These are phyloP conservation scores for Ormia ochracea DNA, from an alignment of 2,888 invertebrate species.

Conservation along the genomic window DNA sequence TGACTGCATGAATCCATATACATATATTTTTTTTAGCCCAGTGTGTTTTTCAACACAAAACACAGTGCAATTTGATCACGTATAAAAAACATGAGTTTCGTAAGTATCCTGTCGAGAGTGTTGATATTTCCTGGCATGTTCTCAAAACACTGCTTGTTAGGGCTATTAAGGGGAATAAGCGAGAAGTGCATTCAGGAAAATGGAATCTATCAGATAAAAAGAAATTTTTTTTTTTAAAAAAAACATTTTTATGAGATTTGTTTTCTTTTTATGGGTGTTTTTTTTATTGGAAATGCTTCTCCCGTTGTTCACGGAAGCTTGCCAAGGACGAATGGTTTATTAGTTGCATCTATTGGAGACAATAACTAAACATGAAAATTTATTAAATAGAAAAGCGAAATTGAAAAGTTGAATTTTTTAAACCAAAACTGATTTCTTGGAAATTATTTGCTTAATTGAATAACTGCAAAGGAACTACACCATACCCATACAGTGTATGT, in stretches of 20 bases:
- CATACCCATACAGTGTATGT: too few relatives aligned
- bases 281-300: neutral
- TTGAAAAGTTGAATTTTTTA: too few relatives aligned
- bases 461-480: too few relatives aligned
- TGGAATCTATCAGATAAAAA: constrained; percentile 57
- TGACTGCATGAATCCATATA: too few relatives aligned
- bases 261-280: neutral
- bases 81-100: constrained; percentile 33
- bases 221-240: neutral
- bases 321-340: constrained; percentile 72
- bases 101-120: constrained; percentile 68
- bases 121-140: constrained; percentile 68
- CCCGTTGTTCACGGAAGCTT: constrained; percentile 72
- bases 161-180: constrained; percentile 64
- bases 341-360: constrained; percentile 47
- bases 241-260: constrained; percentile 42
- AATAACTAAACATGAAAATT: too few relatives aligned
- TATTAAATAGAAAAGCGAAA: too few relatives aligned
- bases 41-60: too few relatives aligned
- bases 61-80: too few relatives aligned
- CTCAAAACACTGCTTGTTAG: constrained; percentile 68
- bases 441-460: too few relatives aligned
- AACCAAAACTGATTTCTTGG: too few relatives aligned
- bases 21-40: too few relatives aligned
- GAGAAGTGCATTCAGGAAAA: constrained; percentile 35